Evolutionary conservation across 1,140 invertebrate genomes (phyloP).

Genomic region (Eueides isabella): DNA sequence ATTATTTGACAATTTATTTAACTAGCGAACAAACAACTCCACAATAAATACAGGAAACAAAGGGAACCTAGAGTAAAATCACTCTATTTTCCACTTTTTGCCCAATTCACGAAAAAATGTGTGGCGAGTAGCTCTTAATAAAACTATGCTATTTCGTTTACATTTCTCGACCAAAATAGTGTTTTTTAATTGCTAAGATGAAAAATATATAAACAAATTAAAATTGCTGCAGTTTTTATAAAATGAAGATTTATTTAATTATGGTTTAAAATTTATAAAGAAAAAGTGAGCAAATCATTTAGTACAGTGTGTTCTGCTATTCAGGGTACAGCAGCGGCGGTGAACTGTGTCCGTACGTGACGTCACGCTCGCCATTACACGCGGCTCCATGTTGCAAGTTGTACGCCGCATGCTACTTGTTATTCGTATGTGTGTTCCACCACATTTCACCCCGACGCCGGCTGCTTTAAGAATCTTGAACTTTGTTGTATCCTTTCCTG

Average conservation of each 20-base stretch:
- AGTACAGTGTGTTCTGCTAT: conserved; percentile 34
- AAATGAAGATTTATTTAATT: too few relatives aligned
- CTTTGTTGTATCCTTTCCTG: conserved; percentile 9
- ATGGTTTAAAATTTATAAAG: background rate
- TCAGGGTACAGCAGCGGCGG: conserved; percentile 49
- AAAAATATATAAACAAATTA: too few relatives aligned
- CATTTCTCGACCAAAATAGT: too few relatives aligned
- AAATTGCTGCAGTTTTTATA: too few relatives aligned
- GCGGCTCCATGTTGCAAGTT: conserved; percentile 11
- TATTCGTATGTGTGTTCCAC: conserved; percentile 23
- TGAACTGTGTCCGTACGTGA: conserved; percentile 58
- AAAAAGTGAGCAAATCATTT: conserved; percentile 4
- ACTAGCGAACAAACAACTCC: too few relatives aligned
- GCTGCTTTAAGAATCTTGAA: conserved; percentile 23
- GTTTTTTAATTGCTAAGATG: too few relatives aligned
- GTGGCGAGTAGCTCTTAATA: too few relatives aligned
- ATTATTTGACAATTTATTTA: background rate
- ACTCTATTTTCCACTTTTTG: too few relatives aligned
- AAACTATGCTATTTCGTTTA: too few relatives aligned
- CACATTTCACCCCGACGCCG: conserved; percentile 28
- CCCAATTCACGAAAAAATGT: too few relatives aligned
- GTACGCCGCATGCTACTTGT: conserved; percentile 23
- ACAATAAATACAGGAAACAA: too few relatives aligned
- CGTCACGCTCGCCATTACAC: conserved; percentile 60
- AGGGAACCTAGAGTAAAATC: too few relatives aligned